These are phyloP conservation scores for Halocaridina rubra DNA, from an alignment of 2,888 invertebrate species.

Conservation along the genomic window DNA sequence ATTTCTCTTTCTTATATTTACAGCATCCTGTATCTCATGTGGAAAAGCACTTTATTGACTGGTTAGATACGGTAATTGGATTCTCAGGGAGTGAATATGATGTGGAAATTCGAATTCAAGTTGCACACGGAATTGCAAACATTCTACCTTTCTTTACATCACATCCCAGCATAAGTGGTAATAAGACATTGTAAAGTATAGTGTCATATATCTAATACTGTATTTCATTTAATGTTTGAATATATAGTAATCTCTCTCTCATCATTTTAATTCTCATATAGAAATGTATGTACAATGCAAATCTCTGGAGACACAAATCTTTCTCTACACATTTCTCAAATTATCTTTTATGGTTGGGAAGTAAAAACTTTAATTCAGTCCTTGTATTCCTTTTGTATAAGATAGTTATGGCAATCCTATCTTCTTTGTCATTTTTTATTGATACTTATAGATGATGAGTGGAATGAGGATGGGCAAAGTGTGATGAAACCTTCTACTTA, in stretches of 20 bases:
- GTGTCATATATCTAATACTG: background rate
- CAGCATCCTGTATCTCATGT: background rate
- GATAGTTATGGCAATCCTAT: no score
- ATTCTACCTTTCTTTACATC: conserved; percentile 3
- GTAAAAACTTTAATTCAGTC: no score
- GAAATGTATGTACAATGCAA: no score
- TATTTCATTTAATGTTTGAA: no score
- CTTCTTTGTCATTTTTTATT: no score
- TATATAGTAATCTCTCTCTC: no score
- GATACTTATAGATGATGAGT: background rate
- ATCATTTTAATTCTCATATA: no score
- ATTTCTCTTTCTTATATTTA: no score
- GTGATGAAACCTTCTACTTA: background rate
- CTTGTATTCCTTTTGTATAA: no score
- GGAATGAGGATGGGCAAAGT: background rate
- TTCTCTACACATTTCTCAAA: no score
- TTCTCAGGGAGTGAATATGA: conserved; percentile 24
- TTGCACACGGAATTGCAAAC: conserved; percentile 13
- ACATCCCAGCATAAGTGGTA: conserved; percentile 20
- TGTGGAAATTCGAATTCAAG: background rate
- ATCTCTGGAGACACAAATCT: no score
- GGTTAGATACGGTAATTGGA: background rate
- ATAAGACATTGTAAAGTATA: background rate
- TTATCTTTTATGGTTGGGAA: no score
- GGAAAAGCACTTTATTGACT: background rate